Percentiles rank a stretch among this genome's conserved stretches.
phyloP scores from a whole-genome alignment of 2,888 invertebrate species.

The Spisula solida region DNA sequence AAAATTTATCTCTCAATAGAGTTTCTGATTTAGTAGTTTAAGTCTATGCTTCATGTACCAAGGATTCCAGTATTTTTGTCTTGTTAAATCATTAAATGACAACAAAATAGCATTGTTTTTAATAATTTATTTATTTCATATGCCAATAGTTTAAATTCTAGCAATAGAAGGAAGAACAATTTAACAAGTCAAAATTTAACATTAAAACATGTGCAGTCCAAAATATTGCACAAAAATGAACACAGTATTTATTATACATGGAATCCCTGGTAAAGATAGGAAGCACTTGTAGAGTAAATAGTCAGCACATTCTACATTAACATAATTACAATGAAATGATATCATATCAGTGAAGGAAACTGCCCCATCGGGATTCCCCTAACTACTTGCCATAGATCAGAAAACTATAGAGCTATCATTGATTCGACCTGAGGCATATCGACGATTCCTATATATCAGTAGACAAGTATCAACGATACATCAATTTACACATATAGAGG shows the following conservation, averaged over 20 bases:
- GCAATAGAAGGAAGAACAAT: neutral
- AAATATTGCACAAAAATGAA: conserved; percentile 1
- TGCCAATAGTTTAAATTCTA: neutral
- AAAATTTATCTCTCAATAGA: too few species aligned
- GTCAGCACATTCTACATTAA: neutral
- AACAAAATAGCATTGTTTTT: conserved; percentile 12
- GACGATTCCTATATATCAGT: too few species aligned
- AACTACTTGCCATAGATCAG: too few species aligned
- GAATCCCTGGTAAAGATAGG: neutral
- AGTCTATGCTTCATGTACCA: neutral
- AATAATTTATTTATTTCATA: neutral
- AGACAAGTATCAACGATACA: too few species aligned
- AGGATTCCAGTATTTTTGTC: conserved; percentile 33
- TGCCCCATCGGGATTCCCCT: neutral
- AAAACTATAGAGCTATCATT: too few species aligned
- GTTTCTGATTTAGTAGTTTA: neutral
- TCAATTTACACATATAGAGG: too few species aligned
- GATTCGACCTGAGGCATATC: too few species aligned
- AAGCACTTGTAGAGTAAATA: neutral
- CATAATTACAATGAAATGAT: neutral
- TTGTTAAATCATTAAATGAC: conserved; percentile 11
- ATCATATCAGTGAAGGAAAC: neutral
- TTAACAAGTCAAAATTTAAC: neutral
- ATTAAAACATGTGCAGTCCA: neutral
- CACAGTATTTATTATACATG: neutral